phyloP scores from a whole-genome alignment of 2,113 vertebrate species.

The Cyanocitta stelleri region DNA sequence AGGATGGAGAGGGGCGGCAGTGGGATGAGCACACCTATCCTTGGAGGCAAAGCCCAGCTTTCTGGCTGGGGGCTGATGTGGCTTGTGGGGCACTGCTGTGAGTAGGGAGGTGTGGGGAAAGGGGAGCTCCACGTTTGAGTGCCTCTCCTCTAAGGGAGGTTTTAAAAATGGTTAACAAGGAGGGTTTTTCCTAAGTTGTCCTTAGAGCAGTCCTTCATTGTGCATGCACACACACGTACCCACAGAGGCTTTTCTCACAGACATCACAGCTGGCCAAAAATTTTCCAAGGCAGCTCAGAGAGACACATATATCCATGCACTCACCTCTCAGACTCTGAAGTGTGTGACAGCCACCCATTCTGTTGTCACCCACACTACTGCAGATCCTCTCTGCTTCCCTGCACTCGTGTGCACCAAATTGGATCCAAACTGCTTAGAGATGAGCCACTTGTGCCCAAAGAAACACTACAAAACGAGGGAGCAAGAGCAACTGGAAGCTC shows the following conservation, averaged over 20 bases:
- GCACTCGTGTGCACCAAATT: background rate
- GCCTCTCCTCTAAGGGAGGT: background rate
- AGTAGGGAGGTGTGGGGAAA: background rate
- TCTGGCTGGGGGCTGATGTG: background rate
- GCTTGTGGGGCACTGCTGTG: background rate
- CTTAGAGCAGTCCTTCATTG: background rate
- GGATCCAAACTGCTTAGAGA: background rate
- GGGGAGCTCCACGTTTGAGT: fast-evolving
- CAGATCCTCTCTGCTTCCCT: background rate
- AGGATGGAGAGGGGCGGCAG: background rate
- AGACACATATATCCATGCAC: fast-evolving
- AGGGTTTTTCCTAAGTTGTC: background rate
- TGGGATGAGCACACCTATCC: background rate
- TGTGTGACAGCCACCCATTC: background rate
- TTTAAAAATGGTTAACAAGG: background rate
- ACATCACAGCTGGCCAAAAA: background rate
- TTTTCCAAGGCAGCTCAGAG: background rate
- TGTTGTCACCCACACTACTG: fast-evolving
- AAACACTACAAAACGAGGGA: background rate
- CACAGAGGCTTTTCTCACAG: background rate
- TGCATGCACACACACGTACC: fast-evolving
- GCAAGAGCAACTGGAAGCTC: background rate
- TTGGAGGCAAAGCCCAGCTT: background rate
- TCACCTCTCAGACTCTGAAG: background rate
- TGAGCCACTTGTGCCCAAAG: background rate